A percentile compares a stretch with the other conserved stretches of the same genome.
Conservation (phyloP, 2,113 vertebrate species). For the Ammodramus savannarum region DNA sequence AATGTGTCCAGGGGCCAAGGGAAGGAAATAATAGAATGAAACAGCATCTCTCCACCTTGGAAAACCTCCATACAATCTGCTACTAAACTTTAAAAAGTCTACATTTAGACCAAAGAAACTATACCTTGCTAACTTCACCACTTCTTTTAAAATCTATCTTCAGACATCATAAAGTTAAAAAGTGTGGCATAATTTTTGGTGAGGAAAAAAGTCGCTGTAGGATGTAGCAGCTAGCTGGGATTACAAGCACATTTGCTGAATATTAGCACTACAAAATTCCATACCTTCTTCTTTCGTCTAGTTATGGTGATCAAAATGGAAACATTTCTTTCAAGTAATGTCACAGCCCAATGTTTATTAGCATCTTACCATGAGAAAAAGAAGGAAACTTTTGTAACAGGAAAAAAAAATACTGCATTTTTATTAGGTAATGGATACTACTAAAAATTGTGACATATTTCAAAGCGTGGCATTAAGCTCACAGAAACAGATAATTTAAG, state of each 20-base stretch:
- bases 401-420: background rate
- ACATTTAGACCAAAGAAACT: background rate
- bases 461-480: background rate
- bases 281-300: background rate
- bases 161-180: background rate
- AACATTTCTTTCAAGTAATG: background rate
- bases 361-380: background rate
- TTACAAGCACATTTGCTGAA: background rate
- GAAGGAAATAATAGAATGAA: background rate
- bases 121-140: background rate
- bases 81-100: background rate
- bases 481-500: background rate
- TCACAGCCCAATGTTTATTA: background rate
- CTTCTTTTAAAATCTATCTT: background rate
- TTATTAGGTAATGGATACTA: background rate
- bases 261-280: background rate
- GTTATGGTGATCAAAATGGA: background rate
- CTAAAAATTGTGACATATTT: background rate
- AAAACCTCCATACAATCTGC: background rate
- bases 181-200: background rate
- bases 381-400: background rate
- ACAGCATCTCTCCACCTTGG: background rate
- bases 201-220: background rate
- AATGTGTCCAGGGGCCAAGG: background rate
- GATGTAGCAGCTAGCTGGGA: background rate